Base-by-base conservation (phyloP, 2,888 invertebrate species). In the Blastobasis adustella region DNA sequence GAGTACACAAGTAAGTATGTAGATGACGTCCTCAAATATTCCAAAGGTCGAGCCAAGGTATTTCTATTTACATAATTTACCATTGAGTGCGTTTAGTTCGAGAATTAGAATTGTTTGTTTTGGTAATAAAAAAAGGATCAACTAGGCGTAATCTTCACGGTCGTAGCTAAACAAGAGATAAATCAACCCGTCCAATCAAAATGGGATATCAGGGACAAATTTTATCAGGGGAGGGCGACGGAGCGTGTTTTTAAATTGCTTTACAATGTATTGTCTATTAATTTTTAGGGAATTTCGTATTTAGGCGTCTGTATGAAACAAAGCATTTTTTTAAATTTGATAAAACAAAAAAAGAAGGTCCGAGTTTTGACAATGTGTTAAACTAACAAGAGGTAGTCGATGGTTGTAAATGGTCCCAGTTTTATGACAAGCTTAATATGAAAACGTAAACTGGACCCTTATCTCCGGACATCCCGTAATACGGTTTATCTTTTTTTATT, bases 161-260 rank as follows among this genome's bases (percentile, higher is more conserved):
- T 58, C 55, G 61, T 61, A 64, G 62, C 76, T 77, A 82, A 82
- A 85, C 80, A 82, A 79, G 80, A 80, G 76, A 87, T 87, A 87
- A 87, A 86, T 87, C 87, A 84, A 79, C 75, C 73, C 75, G 79
- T 82, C 82, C 76, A 82, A 87, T 87, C 86, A 86, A 85, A 87
- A 85, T 73, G 79, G 83, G 79, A 81, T 83, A 86, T 83, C 74
- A 74, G 77, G 76, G 85, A 83, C 84, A 85, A 84, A 86, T 83
- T 85, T 80, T 75, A 76, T 75, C 72, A 65, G 65, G 79, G 79
- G 82, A 77, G 84, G 79, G 82, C 68, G 79, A 64, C 59, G 73
- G 73, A 78, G 75, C 79, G 74, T 82, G 82, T 76, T 81, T 80
- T 82, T 76, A 83, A 87, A 87, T 85, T 79, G 83, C 78, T 76